Conservation (phyloP, 2,888 invertebrate species). For the Synanthedon formicaeformis region DNA sequence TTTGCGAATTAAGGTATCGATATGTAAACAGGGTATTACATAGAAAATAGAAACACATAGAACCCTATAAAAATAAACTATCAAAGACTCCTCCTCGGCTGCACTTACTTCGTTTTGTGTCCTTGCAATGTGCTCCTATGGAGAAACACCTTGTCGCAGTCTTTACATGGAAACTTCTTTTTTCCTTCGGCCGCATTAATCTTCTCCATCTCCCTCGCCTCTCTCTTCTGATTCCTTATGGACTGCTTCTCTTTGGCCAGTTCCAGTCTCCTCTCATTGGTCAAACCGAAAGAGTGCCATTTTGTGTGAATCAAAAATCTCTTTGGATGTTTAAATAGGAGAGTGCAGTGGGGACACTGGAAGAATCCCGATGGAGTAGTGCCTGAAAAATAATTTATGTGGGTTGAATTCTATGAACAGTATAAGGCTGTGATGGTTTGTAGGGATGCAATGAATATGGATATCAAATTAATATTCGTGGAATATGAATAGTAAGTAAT, state of each 20-base stretch:
- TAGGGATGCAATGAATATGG: too few relatives aligned
- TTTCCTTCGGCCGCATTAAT: conserved; percentile 19
- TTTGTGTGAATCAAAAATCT: conserved; percentile 52
- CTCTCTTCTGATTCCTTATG: conserved; percentile 12
- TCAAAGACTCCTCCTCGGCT: too few relatives aligned
- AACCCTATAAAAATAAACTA: too few relatives aligned
- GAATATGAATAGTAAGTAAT: too few relatives aligned
- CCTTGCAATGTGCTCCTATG: conserved; percentile 41
- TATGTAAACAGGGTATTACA: too few relatives aligned
- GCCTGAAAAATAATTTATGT: conserved; percentile 2
- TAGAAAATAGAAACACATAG: too few relatives aligned
- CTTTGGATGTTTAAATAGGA: conserved; percentile 44
- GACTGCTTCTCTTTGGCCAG: conserved; percentile 26
- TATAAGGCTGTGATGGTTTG: too few relatives aligned
- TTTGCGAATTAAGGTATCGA: too few relatives aligned
- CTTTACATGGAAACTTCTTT: conserved; percentile 34
- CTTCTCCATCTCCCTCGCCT: conserved; percentile 21
- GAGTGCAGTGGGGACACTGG: conserved; percentile 44
- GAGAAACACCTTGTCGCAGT: conserved; percentile 44
- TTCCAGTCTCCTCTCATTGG: conserved; percentile 31
- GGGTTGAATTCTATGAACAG: too few relatives aligned
- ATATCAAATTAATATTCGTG: too few relatives aligned
- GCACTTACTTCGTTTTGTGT: conserved; percentile 40
- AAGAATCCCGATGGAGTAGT: conserved; percentile 17
- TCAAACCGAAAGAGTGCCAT: conserved; percentile 54